Evolutionary conservation across 2,797 vertebrate genomes (phyloP).

Genomic region (Danionella dracula): DNA sequence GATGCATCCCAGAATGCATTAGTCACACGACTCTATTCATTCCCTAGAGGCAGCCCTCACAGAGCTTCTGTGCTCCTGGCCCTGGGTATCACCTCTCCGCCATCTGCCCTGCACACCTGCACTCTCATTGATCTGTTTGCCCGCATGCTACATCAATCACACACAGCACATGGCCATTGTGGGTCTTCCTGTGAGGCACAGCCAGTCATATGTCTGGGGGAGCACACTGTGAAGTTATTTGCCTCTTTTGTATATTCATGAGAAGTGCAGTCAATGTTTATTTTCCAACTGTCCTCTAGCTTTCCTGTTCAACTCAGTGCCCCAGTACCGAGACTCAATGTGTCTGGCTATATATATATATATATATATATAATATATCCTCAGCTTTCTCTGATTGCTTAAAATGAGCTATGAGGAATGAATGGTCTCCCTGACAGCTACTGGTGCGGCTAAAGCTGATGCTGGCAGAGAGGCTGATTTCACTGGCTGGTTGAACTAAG

Average conservation of each 20-base stretch:
- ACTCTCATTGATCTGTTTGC: constrained; percentile 83
- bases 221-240: constrained; percentile 14
- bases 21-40: constrained; percentile 6
- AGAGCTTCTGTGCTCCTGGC: constrained; percentile 30
- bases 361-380: too few species aligned
- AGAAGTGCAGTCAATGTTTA: neutral
- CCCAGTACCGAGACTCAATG: neutral
- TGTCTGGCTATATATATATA: too few species aligned
- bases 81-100: constrained; percentile 45
- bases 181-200: constrained; percentile 4
- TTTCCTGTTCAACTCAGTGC: constrained; percentile 12
- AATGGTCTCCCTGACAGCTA: constrained; percentile 35
- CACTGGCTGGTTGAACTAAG: constrained; percentile 40
- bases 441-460: constrained; percentile 24
- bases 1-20: constrained; percentile 26
- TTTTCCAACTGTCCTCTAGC: neutral
- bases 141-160: constrained; percentile 72
- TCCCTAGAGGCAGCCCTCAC: constrained; percentile 5
- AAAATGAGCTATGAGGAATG: constrained; percentile 22
- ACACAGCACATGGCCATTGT: constrained; percentile 3
- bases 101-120: constrained; percentile 88
- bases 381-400: too few species aligned
- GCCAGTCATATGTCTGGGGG: constrained; percentile 20
- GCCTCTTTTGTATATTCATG: constrained; percentile 25
- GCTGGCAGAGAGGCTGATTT: constrained; percentile 21